phyloP scores from a whole-genome alignment of 2,113 vertebrate species.

The Myotis davidii region DNA sequence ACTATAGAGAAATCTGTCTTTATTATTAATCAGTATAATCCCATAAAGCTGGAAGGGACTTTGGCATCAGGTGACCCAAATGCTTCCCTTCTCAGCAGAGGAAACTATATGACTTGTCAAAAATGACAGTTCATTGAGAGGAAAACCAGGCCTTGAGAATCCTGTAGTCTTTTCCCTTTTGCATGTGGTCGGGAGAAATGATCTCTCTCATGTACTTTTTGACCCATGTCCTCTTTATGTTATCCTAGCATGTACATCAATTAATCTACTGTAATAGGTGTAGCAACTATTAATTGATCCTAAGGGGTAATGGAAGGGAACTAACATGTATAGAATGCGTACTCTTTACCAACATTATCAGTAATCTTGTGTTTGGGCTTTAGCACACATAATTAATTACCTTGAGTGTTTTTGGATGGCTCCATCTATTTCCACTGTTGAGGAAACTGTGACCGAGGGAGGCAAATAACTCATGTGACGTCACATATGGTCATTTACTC shows the following conservation, averaged over 20 bases:
- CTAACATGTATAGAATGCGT: neutral
- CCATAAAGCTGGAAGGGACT: neutral
- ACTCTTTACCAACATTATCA: neutral
- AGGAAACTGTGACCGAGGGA: neutral
- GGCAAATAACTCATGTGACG: neutral
- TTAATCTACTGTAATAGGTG: neutral
- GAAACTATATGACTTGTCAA: neutral
- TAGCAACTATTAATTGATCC: neutral
- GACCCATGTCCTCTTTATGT: neutral
- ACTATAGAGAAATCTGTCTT: neutral
- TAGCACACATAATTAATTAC: neutral
- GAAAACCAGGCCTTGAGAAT: neutral
- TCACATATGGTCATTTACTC: neutral
- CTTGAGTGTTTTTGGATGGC: neutral
- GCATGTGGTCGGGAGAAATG: neutral
- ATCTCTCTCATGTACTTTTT: neutral
- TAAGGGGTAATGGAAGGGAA: neutral
- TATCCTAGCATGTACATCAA: neutral
- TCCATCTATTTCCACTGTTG: neutral
- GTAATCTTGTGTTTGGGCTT: neutral
- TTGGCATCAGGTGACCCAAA: neutral
- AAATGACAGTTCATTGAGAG: neutral
- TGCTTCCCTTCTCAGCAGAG: neutral
- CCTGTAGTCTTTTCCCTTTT: neutral
- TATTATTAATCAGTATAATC: slow-evolving; percentile 18